phyloP scores from a whole-genome alignment of 1,140 invertebrate species.

The Caenorhabditis brenneri region DNA sequence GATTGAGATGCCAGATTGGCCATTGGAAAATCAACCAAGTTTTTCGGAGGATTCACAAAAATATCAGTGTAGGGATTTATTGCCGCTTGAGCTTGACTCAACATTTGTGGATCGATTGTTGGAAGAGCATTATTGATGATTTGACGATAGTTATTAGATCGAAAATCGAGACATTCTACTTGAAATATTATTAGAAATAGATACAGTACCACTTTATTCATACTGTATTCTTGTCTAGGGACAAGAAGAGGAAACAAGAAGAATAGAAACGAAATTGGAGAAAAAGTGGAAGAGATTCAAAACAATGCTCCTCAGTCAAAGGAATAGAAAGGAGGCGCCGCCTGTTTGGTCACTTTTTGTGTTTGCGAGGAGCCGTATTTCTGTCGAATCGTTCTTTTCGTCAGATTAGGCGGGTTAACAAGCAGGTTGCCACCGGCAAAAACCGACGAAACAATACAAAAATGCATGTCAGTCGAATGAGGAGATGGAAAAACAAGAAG shows the following conservation, averaged over 20 bases:
- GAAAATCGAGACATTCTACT: constrained; percentile 11
- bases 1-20: background rate
- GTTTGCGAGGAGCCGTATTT: constrained; percentile 30
- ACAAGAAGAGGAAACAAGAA: background rate
- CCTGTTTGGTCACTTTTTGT: constrained; percentile 39
- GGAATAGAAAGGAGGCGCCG: constrained; percentile 14
- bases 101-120: constrained; percentile 22
- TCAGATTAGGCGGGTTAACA: constrained; percentile 43
- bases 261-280: background rate
- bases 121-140: constrained; percentile 24
- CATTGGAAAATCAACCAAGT: background rate
- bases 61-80: constrained; percentile 33
- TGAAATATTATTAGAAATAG: background rate
- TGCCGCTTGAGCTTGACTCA: constrained; percentile 20
- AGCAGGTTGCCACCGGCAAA: constrained; percentile 20
- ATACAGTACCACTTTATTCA: background rate
- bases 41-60: constrained; percentile 28
- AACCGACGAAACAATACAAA: background rate
- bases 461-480: background rate
- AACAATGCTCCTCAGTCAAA: constrained; percentile 29
- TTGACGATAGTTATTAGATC: constrained; percentile 24
- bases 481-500: background rate
- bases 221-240: background rate
- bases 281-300: background rate
- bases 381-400: constrained; percentile 17